phyloP scores from a whole-genome alignment of 2,113 vertebrate genomes.

The Puffinus mauretanicus region DNA sequence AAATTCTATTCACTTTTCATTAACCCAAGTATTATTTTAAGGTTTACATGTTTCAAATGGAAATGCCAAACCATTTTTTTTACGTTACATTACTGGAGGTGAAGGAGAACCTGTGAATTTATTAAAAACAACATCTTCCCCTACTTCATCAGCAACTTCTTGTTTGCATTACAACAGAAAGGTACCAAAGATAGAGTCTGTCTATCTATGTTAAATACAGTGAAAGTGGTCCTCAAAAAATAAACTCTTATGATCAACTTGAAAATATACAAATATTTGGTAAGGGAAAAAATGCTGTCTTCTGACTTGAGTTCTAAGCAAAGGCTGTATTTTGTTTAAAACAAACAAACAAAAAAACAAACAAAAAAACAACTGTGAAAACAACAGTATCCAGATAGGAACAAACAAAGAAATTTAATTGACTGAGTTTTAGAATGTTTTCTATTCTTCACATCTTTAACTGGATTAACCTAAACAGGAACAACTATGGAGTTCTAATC shows the following conservation, averaged over 20 bases:
- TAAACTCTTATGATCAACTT: neutral
- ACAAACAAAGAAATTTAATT: neutral
- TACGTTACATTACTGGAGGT: neutral
- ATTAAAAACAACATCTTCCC: neutral
- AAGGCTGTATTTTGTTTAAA: neutral
- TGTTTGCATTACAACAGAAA: neutral
- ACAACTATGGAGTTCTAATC: neutral
- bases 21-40: neutral
- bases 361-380: neutral
- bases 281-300: neutral
- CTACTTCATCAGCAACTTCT: neutral
- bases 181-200: neutral
- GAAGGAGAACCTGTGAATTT: neutral
- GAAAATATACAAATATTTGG: neutral
- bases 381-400: neutral
- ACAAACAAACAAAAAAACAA: neutral
- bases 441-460: neutral
- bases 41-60: neutral
- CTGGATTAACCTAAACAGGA: neutral
- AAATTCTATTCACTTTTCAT: neutral
- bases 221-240: neutral
- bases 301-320: neutral
- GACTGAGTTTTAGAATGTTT: neutral
- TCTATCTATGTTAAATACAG: neutral
- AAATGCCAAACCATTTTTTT: neutral